Evolutionary conservation across 2,888 invertebrate genomes (phyloP).

Genomic region (Drosophila engyochracea): DNA sequence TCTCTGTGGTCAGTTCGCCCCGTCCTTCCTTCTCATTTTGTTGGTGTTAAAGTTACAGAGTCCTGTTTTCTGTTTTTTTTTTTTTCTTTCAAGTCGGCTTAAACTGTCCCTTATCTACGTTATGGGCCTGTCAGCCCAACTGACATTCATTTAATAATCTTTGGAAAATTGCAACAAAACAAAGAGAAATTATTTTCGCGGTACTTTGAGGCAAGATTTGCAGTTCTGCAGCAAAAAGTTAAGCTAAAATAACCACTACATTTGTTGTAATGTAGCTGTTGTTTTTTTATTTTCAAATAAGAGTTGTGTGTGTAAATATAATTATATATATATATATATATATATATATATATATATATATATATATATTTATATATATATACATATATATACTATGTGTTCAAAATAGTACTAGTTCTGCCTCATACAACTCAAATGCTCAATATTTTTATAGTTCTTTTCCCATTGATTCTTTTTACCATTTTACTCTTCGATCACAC

Average conservation of each 20-base stretch:
- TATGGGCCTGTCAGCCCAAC: conserved; percentile 33
- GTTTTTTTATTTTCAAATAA: neutral
- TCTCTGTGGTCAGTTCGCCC: conserved; percentile 7
- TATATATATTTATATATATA: too few species aligned
- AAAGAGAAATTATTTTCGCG: conserved; percentile 19
- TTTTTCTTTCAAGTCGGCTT: neutral
- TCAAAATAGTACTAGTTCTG: too few species aligned
- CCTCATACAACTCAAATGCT: too few species aligned
- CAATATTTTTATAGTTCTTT: neutral
- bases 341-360: too few species aligned
- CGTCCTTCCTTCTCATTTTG: conserved; percentile 9
- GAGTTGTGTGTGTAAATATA: neutral
- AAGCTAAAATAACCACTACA: neutral
- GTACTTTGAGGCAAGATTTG: conserved; percentile 5
- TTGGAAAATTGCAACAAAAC: conserved; percentile 33
- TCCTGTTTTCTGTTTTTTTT: neutral
- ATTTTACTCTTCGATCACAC: neutral
- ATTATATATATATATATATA: too few species aligned
- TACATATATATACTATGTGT: too few species aligned
- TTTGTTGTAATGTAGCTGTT: neutral
- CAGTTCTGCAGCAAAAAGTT: neutral
- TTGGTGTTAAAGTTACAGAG: conserved; percentile 15
- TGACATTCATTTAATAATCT: conserved; percentile 29
- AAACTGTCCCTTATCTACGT: conserved; percentile 26
- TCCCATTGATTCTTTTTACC: neutral